Conservation (phyloP, 2,797 vertebrate genomes). For the Dendrocincla fuliginosa region DNA sequence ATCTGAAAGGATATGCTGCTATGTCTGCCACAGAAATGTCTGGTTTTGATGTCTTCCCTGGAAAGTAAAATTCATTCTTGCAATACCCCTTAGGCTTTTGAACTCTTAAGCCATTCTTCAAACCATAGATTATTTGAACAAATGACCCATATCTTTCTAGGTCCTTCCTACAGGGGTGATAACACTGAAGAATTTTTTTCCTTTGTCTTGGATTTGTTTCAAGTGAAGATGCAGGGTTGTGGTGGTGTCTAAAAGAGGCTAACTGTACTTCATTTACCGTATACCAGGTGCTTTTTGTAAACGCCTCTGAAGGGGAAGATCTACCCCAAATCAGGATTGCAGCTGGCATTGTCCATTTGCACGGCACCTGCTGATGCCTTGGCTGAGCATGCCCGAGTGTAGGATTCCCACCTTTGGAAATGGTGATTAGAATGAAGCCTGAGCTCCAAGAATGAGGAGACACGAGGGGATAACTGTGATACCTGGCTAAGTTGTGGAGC, state of each 20-base stretch:
- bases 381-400: background rate
- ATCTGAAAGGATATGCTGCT: background rate
- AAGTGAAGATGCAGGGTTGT: background rate
- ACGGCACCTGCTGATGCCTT: background rate
- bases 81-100: background rate
- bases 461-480: background rate
- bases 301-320: background rate
- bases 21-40: background rate
- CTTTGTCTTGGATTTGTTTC: background rate
- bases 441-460: background rate
- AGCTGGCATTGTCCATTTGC: background rate
- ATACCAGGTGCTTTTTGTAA: background rate
- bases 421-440: background rate
- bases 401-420: background rate
- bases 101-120: background rate
- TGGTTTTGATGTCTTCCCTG: slow-evolving; percentile 25
- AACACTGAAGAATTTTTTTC: background rate
- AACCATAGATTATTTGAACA: background rate
- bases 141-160: background rate
- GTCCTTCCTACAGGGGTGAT: background rate
- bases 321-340: background rate
- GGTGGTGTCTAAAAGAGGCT: background rate
- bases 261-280: background rate
- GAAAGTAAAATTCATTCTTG: slow-evolving; percentile 6
- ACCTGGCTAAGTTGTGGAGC: background rate